Percentiles rank a stretch among this genome's conserved stretches.
These are phyloP conservation scores for Lepeophtheirus nordmannii DNA, from an alignment of 2,888 invertebrate genomes.

Conservation along the genomic window DNA sequence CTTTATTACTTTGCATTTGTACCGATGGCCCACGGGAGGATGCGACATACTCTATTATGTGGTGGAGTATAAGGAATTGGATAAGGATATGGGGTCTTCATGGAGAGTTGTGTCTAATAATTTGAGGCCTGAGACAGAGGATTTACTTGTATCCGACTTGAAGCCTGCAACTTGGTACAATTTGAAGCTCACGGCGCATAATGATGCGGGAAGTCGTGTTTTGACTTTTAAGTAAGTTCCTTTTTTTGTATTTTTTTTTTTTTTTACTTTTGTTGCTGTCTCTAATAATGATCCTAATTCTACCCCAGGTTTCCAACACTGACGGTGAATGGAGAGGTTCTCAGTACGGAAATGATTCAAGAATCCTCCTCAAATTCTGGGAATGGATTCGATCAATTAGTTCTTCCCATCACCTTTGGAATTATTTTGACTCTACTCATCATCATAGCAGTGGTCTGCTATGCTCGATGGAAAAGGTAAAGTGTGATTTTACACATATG, in stretches of 20 bases:
- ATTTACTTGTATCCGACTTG: not conserved
- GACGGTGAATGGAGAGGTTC: not conserved
- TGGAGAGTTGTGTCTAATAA: not conserved
- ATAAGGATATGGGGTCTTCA: not conserved
- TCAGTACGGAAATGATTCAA: not conserved
- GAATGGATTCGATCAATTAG: not conserved
- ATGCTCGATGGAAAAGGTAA: slow-evolving; percentile 5
- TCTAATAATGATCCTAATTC: not conserved
- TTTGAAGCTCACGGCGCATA: not conserved
- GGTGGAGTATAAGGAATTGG: not conserved
- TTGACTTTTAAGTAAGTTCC: not conserved
- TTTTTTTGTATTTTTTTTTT: not conserved
- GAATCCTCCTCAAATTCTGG: not conserved
- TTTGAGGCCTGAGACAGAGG: not conserved
- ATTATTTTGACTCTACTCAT: not conserved
- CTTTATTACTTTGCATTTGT: not conserved
- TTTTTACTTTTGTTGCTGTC: not conserved
- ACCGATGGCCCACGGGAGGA: not conserved
- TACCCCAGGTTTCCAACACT: not conserved
- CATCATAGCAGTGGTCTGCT: not conserved
- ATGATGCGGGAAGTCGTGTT: not conserved
- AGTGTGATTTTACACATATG: no score
- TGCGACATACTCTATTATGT: not conserved
- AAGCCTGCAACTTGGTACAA: slow-evolving; percentile 1
- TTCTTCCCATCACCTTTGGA: not conserved